Conservation (phyloP, 2,888 invertebrate species). For the Rhopalosiphum nymphaeae region DNA sequence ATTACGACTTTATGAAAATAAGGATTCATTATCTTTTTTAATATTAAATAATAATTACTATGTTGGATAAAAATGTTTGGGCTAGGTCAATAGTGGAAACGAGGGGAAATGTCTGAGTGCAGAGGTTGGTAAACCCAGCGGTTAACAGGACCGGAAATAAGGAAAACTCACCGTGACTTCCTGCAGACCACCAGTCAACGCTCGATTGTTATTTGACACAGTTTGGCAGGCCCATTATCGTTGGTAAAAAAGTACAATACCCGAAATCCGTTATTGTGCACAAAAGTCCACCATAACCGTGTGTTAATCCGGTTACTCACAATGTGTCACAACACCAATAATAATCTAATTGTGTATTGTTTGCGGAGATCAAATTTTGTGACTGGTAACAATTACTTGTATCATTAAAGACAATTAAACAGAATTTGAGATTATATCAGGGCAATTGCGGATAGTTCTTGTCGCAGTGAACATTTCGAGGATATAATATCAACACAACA, state of each 20-base stretch:
- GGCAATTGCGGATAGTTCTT: not conserved
- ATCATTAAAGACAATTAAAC: not conserved
- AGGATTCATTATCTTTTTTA: not conserved
- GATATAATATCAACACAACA: not conserved
- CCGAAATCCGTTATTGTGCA: constrained; percentile 48
- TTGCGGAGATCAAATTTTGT: not conserved
- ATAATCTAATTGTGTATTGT: not conserved
- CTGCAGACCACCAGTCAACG: constrained; percentile 39
- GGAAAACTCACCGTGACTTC: constrained; percentile 56
- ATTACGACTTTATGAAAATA: not conserved
- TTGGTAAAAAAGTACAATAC: constrained; percentile 33
- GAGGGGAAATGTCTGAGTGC: not conserved
- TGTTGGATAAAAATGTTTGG: not conserved
- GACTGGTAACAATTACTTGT: not conserved
- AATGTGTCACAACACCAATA: not conserved
- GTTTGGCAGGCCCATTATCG: constrained; percentile 28
- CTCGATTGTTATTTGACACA: constrained; percentile 59
- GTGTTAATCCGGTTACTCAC: constrained; percentile 40
- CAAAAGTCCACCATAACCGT: constrained; percentile 41
- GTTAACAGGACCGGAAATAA: constrained; percentile 40
- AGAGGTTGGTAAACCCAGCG: constrained; percentile 57
- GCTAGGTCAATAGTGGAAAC: constrained; percentile 32
- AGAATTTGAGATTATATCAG: not conserved
- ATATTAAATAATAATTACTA: not conserved
- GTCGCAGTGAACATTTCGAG: not conserved